Evolutionary conservation across 2,888 invertebrate species (phyloP), one percentile per base, ranked within the genome.

Genomic region (Caenorhabditis wallacei): DNA sequence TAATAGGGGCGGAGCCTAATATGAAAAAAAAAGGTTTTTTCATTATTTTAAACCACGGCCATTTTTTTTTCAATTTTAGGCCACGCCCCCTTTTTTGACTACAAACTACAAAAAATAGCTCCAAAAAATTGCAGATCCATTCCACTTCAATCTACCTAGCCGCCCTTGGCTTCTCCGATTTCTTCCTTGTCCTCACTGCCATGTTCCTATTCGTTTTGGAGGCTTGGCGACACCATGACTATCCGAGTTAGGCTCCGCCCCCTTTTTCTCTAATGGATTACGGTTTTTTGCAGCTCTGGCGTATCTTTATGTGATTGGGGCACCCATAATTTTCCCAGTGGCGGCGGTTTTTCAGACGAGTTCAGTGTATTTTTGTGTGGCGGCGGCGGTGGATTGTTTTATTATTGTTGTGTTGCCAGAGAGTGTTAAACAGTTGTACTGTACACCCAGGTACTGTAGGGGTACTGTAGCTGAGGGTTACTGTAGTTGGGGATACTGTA

Each of bases 161-260:
- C 2, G 89, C 91, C 0, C 59, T 91, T 43, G 91, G 85, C 1
- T 82, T 85, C 13, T 91, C 90, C 13, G 91, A 91, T 84, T 91
- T 91, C 57, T 89, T 85, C 53, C 85, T 91, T 59, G 89, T 91
- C 13, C 84, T 91, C 51, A 90, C 90, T 1, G 91, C 91, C 8
- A 90, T 91, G 90, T 91, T 91, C 70, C 82, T 91, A 48, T 91
- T 91, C 70, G 91, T 91, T 20, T 79, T 91, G 57, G 91, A 91
- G 70, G 89, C 91, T 1, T 91, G 91, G 91, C 53, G 91, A 46
- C 91, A 91, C 82, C 91, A 91, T 75, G 85, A 89, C 22, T 85
- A 90, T 81, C 88, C 88, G 20, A 76, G 90, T 90, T 74, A 56
- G 80, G 16, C 40, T 11, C 4, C 40, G 40, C 40, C 40, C 40